Base-by-base conservation (phyloP, 2,888 invertebrate genomes). In the Drosophila dives region DNA sequence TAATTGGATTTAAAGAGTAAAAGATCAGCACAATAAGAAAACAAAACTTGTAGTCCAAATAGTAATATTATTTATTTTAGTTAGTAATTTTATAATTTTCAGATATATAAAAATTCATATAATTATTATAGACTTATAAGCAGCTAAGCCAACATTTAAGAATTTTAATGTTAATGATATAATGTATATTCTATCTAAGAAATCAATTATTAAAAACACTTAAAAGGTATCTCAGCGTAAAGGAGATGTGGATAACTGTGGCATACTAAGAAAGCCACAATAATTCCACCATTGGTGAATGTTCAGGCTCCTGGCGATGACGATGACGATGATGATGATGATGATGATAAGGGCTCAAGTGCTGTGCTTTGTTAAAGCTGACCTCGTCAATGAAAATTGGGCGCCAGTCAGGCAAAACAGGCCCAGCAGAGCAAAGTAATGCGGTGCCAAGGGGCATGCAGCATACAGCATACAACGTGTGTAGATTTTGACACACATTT, bases 401-500 rank as follows among this genome's bases (percentile, higher is more conserved):
- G 59, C 45, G 66, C 56, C 59, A 72, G 83, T 73, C 61, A 54
- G 71, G 65, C 72, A 56, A 64, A 53, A 48, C 49, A 49, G 62
- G 65, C 50, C 53, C 38, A 23, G 63, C 56, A 61, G 64, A 48
- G 29, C 66, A 56, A n/a, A 59, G 61, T 50, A 40, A 38, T n/a
- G 32, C 17, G 49, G 17, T 12, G 54, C 8, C 40, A 58, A 48
- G 62, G 48, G 50, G 64, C 45, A n/a, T 55, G 5, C 17, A 26
- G 36, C 65, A 64, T 64, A 64, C 55, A 56, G 23, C 51, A 69
- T 64, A 74, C 66, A 49, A 78, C 67, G 71, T 78, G 77, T 77
- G 77, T 64, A 79, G 83, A 77, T 85, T 85, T 83, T 85, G 85
- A 87, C 85, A 85, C 85, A 85, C 85, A 85, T 85, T 85, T 77